phyloP scores from a whole-genome alignment of 2,797 vertebrate species.

The Peromyscus eremicus region DNA sequence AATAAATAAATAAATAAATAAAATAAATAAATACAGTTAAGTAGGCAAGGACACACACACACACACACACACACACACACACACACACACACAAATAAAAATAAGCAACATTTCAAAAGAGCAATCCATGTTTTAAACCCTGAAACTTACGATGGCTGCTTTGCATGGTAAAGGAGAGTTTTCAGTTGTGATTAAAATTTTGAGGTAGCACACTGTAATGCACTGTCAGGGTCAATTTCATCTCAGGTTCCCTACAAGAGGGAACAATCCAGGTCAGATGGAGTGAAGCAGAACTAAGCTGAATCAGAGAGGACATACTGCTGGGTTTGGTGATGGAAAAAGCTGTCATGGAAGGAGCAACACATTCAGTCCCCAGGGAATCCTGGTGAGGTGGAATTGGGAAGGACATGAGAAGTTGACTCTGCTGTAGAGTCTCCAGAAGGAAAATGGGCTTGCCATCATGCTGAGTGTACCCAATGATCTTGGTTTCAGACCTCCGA shows the following conservation, averaged over 20 bases:
- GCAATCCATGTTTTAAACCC: not conserved
- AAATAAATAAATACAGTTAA: no score
- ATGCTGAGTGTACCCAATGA: not conserved
- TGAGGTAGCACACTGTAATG: not conserved
- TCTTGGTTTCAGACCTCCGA: not conserved
- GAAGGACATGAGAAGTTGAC: no score
- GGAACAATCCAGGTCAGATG: not conserved
- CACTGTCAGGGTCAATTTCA: not conserved
- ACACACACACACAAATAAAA: not conserved
- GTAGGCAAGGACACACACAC: no score
- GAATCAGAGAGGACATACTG: not conserved
- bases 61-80: no score
- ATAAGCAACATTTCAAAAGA: not conserved
- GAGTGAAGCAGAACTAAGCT: no score
- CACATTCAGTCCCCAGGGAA: not conserved
- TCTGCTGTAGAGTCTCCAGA: not conserved
- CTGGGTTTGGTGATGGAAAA: not conserved
- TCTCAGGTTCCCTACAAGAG: not conserved
- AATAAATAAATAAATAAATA: no score
- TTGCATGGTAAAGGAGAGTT: not conserved
- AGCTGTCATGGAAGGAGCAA: not conserved
- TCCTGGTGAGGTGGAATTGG: not conserved
- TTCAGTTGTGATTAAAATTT: not conserved
- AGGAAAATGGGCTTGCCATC: not conserved
- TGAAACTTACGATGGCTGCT: not conserved